A percentile compares a stretch with the other conserved stretches of the same genome.
Conservation (phyloP, 1,140 invertebrate species). For the Eriocheir sinensis region DNA sequence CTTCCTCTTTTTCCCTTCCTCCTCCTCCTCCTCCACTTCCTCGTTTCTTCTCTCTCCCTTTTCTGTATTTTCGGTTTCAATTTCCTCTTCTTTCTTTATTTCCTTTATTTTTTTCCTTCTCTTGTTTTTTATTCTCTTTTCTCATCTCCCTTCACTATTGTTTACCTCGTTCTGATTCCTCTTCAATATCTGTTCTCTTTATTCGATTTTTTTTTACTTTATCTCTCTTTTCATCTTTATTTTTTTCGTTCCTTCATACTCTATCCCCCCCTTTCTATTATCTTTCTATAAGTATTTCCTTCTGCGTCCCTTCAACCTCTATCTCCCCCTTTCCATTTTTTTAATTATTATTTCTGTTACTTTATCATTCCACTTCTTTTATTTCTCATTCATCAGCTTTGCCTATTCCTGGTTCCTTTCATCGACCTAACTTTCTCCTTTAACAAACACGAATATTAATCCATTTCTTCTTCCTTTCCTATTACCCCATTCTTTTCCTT, state of each 20-base stretch:
- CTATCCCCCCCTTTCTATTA: neutral
- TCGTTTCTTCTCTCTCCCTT: neutral
- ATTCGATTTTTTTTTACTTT: neutral
- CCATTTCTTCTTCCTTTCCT: no score
- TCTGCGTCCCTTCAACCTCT: no score
- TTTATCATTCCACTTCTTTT: no score
- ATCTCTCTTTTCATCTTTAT: neutral
- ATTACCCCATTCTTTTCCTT: no score
- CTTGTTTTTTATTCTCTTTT: neutral
- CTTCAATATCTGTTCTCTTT: neutral
- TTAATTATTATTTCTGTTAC: no score
- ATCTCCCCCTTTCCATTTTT: no score
- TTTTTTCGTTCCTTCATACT: neutral
- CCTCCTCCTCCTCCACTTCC: neutral
- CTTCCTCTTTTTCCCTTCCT: neutral
- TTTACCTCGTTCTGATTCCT: neutral
- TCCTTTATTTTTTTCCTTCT: neutral
- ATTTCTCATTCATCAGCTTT: no score
- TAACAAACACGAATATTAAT: no score
- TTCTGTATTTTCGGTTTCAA: neutral
- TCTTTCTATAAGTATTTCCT: neutral
- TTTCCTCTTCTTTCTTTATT: neutral
- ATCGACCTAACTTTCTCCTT: no score
- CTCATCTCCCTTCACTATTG: neutral
- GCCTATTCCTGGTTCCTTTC: no score